Evolutionary conservation across 2,113 vertebrate genomes (phyloP).

Genomic region (Poicephalus meyeri): DNA sequence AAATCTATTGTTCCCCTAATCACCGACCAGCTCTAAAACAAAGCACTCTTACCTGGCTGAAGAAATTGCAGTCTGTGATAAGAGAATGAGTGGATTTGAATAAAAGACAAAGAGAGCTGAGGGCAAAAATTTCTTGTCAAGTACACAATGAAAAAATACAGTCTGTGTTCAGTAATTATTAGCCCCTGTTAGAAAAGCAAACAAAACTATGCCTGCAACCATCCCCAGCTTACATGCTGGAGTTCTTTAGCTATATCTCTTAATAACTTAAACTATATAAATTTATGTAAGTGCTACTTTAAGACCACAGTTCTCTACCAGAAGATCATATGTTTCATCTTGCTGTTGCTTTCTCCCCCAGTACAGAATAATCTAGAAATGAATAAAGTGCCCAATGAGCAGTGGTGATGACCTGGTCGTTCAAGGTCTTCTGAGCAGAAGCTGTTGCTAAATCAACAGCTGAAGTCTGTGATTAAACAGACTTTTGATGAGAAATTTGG

Average conservation of each 20-base stretch:
- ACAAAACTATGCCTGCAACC: not conserved
- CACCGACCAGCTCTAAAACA: not conserved
- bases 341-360: not conserved
- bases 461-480: not conserved
- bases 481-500: not conserved
- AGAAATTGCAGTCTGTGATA: not conserved
- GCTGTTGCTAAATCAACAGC: not conserved
- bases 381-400: not conserved
- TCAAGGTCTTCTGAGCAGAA: not conserved
- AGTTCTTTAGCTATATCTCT: not conserved
- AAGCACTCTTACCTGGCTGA: not conserved
- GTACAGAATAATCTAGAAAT: not conserved
- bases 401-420: not conserved
- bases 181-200: not conserved
- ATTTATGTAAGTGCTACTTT: not conserved
- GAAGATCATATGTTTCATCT: not conserved
- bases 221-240: not conserved
- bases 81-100: not conserved
- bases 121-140: not conserved
- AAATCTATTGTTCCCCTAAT: not conserved
- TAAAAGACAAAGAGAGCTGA: not conserved
- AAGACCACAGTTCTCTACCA: not conserved
- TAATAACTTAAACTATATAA: not conserved
- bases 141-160: not conserved
- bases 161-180: not conserved